phyloP scores from a whole-genome alignment of 2,113 vertebrate species.

The Haplochromis burtoni region DNA sequence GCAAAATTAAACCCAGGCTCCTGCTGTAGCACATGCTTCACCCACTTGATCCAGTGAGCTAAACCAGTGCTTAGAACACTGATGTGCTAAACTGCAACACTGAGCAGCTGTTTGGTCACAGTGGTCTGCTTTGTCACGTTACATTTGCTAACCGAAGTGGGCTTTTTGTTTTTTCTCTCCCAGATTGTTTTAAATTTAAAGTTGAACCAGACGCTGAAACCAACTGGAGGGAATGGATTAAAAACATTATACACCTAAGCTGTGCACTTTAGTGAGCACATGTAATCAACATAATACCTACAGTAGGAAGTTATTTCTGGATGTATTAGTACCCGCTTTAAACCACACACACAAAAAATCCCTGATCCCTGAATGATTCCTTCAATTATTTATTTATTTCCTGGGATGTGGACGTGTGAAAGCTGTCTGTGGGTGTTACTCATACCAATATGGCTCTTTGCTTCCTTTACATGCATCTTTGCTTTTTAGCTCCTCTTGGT shows the following conservation, averaged over 20 bases:
- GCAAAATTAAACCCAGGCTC: background rate
- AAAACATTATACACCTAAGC: background rate
- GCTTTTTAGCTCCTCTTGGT: background rate
- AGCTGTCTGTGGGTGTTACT: background rate
- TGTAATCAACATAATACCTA: background rate
- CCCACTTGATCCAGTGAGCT: background rate
- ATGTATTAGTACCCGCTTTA: background rate
- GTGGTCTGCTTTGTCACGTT: background rate
- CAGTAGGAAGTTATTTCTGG: background rate
- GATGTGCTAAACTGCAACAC: background rate
- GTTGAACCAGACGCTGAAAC: background rate
- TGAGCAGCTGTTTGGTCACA: background rate
- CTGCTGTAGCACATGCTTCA: background rate
- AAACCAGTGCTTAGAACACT: accelerated
- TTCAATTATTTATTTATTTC: background rate
- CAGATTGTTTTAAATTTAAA: background rate
- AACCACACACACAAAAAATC: background rate
- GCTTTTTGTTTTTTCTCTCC: background rate
- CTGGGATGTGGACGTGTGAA: background rate
- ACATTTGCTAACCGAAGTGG: background rate
- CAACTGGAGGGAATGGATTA: background rate
- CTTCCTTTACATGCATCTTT: background rate
- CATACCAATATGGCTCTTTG: background rate
- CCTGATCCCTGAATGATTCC: background rate
- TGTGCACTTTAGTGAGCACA: background rate